Base-by-base conservation (phyloP, 2,888 invertebrate species). In the Temnothorax rugatulus region DNA sequence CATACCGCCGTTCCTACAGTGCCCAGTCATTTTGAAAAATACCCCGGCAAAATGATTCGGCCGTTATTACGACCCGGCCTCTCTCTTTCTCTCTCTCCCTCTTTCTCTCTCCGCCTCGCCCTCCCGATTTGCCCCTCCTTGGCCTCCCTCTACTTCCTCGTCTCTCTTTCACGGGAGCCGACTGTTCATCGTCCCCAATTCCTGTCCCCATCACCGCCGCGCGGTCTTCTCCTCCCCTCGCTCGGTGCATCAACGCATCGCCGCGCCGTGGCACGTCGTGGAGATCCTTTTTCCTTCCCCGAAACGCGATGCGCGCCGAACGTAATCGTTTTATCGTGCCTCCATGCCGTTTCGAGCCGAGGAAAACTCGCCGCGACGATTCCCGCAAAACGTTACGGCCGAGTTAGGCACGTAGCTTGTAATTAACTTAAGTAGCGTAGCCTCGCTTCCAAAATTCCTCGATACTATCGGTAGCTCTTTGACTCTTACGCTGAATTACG, bases 1-100 rank as follows among this genome's bases (percentile, higher is more conserved):
- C 91, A 90, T 92, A 92, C 92, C 90, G 59, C 64, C 77, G 90
- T 86, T 90, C 41, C 88, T 90, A 88, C 91, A 79, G 91, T 88
- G 89, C 91, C 92, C 91, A 88, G 92, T 93, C 92, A 93, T 93
- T 93, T 93, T 90, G 91, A 93, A 92, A 93, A 93, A 93, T 92
- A 91, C 91, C 91, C 86, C 91, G 88, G 91, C 91, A 90, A 92
- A 93, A 92, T 91, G 93, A 93, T 93, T 93, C 88, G 89, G 88
- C 91, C 90, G 91, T 90, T 92, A 92, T 91, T 93, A 92, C 91
- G 89, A 89, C 90, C 88, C 85, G 87, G 82, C 86, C 88, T 77
- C 83, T 87, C 79, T 90, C 74, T 82, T 63, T 85, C 64, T 54
- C 64, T 54, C 77, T 83, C 69, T 76, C 57, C 44, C 73, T 59